Conservation (phyloP, 2,797 vertebrate genomes). For the Sparidentex hasta region DNA sequence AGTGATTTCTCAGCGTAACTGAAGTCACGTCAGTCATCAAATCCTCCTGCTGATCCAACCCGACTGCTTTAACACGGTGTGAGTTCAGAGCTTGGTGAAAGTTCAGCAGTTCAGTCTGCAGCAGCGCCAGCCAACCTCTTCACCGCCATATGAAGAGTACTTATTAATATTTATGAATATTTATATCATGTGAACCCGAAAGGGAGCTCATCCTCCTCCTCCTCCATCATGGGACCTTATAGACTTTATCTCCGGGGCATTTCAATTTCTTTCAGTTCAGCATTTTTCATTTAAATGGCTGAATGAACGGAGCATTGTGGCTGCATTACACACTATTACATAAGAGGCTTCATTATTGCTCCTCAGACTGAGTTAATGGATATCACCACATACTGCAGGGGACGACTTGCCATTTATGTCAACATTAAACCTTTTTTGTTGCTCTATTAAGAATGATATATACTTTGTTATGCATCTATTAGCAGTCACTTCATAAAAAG, state of each 20-base stretch:
- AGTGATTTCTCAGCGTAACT: not conserved
- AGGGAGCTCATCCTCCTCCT: not conserved
- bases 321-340: constrained; percentile 10
- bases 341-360: constrained; percentile 16
- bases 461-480: too few species aligned
- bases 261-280: constrained; percentile 11
- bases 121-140: not conserved
- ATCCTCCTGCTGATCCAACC: not conserved
- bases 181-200: not conserved
- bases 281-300: constrained; percentile 19
- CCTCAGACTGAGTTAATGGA: not conserved
- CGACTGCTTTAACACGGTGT: not conserved
- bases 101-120: constrained; percentile 14
- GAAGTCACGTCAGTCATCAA: not conserved
- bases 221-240: not conserved
- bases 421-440: too few species aligned
- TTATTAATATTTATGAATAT: not conserved
- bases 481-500: too few species aligned
- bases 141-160: not conserved
- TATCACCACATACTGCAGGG: not conserved
- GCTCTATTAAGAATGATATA: too few species aligned
- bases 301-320: constrained; percentile 18
- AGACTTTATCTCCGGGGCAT: constrained; percentile 26
- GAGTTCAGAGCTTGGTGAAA: constrained; percentile 18
- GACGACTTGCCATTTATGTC: too few species aligned